phyloP scores from a whole-genome alignment of 2,888 invertebrate genomes.

The Eupithecia inturbata region DNA sequence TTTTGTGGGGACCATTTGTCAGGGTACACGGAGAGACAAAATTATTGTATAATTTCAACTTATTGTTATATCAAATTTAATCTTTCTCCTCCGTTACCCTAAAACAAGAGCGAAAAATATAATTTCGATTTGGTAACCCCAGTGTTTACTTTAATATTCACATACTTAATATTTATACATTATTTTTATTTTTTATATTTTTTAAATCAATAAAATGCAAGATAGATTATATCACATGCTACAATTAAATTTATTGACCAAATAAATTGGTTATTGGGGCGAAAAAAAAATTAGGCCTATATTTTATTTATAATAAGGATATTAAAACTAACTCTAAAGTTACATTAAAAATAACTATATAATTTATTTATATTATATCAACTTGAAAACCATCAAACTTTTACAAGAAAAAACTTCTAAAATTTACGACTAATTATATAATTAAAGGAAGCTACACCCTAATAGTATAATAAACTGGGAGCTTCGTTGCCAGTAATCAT shows the following conservation, averaged over 20 bases:
- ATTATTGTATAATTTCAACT: conserved; percentile 16
- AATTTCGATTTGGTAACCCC: conserved; percentile 12
- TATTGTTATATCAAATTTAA: conserved; percentile 17
- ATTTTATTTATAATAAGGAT: conserved; percentile 24
- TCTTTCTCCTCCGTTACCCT: conserved; percentile 13
- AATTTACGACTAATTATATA: conserved; percentile 13
- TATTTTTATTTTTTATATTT: conserved; percentile 39
- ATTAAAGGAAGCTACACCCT: conserved; percentile 13
- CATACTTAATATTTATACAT: conserved; percentile 37
- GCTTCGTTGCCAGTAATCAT: conserved; percentile 20
- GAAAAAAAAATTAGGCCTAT: conserved; percentile 34
- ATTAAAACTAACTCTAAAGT: conserved; percentile 27
- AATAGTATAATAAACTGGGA: conserved; percentile 19
- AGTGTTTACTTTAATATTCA: conserved; percentile 26
- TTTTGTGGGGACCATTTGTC: neutral
- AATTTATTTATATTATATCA: conserved; percentile 35
- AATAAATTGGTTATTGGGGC: conserved; percentile 33
- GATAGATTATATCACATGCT: conserved; percentile 45
- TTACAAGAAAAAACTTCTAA: conserved; percentile 24
- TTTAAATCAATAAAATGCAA: conserved; percentile 43
- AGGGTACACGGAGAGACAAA: neutral
- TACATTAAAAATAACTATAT: conserved; percentile 26
- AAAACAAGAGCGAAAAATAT: conserved; percentile 11
- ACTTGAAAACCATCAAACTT: conserved; percentile 29
- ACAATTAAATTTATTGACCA: conserved; percentile 36